These are phyloP conservation scores for Rafetus swinhoei DNA, from an alignment of 2,113 vertebrate genomes.

Conservation along the genomic window DNA sequence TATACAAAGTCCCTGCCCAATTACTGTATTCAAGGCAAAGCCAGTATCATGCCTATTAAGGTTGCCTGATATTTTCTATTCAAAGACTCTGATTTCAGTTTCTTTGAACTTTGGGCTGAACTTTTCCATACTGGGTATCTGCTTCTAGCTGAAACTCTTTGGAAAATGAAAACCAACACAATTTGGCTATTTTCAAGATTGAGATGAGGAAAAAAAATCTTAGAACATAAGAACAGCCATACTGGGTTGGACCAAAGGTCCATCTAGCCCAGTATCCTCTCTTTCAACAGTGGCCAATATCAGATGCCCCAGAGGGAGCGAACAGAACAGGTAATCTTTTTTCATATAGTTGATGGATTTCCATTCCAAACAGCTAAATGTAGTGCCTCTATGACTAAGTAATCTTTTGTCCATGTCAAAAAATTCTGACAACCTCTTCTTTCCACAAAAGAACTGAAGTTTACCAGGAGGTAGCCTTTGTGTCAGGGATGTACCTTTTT, in stretches of 20 bases:
- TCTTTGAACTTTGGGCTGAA: background rate
- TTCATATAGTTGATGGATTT: too few relatives aligned
- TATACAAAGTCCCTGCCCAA: background rate
- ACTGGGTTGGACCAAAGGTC: too few relatives aligned
- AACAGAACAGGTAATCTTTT: too few relatives aligned
- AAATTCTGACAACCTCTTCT: rapidly evolving
- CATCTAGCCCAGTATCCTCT: too few relatives aligned
- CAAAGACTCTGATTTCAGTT: background rate
- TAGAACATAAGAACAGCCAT: too few relatives aligned
- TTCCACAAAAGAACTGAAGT: rapidly evolving
- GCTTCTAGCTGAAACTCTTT: background rate
- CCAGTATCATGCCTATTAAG: background rate
- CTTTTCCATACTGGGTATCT: background rate
- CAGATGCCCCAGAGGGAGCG: too few relatives aligned
- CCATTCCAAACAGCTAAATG: too few relatives aligned
- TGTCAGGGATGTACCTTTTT: background rate
- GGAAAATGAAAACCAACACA: background rate
- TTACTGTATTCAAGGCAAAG: background rate
- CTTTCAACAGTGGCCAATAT: too few relatives aligned
- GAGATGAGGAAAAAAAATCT: background rate
- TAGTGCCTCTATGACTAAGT: too few relatives aligned
- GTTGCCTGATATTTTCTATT: background rate
- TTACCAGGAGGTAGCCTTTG: background rate
- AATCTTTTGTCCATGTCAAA: background rate
- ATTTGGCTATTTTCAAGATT: background rate